These are phyloP conservation scores for Diorhabda sublineata DNA, from an alignment of 1,140 invertebrate genomes.

Conservation along the genomic window DNA sequence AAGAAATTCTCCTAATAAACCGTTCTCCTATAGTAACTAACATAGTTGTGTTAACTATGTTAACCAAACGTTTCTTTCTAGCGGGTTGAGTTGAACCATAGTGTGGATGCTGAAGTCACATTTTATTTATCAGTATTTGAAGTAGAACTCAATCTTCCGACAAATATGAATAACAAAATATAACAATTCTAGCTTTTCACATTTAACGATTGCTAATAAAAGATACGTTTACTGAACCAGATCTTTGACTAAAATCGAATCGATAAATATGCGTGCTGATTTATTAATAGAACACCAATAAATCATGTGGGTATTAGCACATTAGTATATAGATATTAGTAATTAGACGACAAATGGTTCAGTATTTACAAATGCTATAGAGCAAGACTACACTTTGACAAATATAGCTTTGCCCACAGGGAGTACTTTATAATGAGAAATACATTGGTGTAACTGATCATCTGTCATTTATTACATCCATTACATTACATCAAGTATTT, in stretches of 20 bases:
- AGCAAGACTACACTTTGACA: conserved; percentile 22
- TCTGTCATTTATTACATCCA: conserved; percentile 4
- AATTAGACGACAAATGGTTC: conserved; percentile 33
- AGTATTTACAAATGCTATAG: conserved; percentile 29
- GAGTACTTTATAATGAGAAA: conserved; percentile 10
- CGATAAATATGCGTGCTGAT: conserved; percentile 33
- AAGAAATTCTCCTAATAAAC: too few species aligned
- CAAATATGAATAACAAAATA: too few species aligned
- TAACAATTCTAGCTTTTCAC: too few species aligned
- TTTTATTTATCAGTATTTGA: too few species aligned
- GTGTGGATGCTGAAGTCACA: too few species aligned
- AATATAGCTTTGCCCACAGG: conserved; percentile 16
- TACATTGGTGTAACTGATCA: conserved; percentile 4
- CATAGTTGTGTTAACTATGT: too few species aligned
- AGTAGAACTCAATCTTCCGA: too few species aligned
- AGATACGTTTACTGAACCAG: neutral
- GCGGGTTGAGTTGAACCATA: too few species aligned
- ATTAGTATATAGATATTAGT: conserved; percentile 28
- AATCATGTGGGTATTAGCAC: conserved; percentile 33
- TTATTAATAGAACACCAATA: conserved; percentile 30
- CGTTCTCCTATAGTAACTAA: too few species aligned
- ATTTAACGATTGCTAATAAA: too few species aligned
- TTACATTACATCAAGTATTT: too few species aligned
- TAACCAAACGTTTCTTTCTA: too few species aligned
- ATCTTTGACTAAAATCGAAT: conserved; percentile 19